A percentile compares a stretch with the other conserved stretches of the same genome.
Evolutionary conservation across 2,797 vertebrate species (phyloP).

Genomic region (Tangara arthus): DNA sequence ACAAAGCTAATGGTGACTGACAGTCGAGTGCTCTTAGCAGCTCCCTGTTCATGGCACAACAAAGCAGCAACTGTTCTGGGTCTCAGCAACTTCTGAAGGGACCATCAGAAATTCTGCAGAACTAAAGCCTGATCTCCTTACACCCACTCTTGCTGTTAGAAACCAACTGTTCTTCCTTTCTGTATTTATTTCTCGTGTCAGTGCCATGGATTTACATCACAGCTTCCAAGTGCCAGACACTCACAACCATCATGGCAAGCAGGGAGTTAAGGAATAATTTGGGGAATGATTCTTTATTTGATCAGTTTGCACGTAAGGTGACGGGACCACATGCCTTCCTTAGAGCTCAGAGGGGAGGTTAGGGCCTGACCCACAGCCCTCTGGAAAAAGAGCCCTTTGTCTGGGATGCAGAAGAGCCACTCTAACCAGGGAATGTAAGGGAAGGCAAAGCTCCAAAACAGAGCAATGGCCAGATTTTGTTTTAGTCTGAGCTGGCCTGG

Average conservation of each 20-base stretch:
- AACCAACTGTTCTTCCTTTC: background rate
- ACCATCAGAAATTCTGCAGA: background rate
- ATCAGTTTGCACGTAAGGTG: background rate
- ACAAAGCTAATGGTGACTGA: background rate
- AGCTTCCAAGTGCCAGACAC: background rate
- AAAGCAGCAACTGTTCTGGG: background rate
- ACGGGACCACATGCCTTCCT: background rate
- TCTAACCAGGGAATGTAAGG: background rate
- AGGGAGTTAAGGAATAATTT: background rate
- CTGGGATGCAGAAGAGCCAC: background rate
- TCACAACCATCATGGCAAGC: background rate
- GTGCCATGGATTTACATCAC: background rate
- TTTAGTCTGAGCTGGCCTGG: background rate
- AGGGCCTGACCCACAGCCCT: slow-evolving; percentile 1
- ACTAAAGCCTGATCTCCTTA: background rate
- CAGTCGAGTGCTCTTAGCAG: background rate
- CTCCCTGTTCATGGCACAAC: background rate
- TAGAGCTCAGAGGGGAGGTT: background rate
- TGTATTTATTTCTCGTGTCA: background rate
- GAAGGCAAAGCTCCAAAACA: slow-evolving; percentile 33
- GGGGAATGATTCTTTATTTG: background rate
- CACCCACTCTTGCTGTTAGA: background rate
- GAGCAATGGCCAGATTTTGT: background rate
- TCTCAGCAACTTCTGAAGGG: slow-evolving; percentile 7
- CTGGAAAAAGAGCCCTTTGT: slow-evolving; percentile 54